Percentiles rank a stretch among this genome's conserved stretches.
Conservation (phyloP, 2,888 invertebrate species). For the Pseudococcus jackbeardsleyi region DNA sequence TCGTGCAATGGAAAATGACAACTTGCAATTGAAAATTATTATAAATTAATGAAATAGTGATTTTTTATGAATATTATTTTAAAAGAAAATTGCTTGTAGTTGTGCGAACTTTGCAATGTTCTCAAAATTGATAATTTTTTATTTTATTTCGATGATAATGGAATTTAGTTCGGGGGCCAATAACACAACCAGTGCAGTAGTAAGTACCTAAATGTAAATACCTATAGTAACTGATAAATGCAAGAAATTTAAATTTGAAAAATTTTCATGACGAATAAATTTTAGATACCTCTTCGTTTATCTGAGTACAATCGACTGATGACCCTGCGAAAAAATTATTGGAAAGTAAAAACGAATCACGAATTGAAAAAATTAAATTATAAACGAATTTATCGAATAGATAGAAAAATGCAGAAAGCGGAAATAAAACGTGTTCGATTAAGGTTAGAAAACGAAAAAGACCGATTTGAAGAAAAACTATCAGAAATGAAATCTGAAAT, state of each 20-base stretch:
- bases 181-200: background rate
- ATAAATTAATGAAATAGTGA: background rate
- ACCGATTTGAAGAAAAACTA: background rate
- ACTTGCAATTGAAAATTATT: no score
- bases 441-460: background rate
- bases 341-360: background rate
- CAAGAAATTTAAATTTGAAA: no score
- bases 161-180: background rate
- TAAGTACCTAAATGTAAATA: background rate
- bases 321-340: background rate
- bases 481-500: background rate
- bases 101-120: background rate
- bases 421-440: background rate
- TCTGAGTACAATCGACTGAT: conserved; percentile 6
- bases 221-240: background rate
- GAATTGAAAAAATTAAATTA: background rate
- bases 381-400: background rate
- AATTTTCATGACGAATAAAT: no score
- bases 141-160: background rate
- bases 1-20: no score
- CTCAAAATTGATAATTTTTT: background rate
- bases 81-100: background rate
- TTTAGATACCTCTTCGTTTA: background rate
- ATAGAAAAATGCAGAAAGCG: background rate
- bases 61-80: no score